Conservation (phyloP, 2,113 vertebrate species). For the Saguinus imperator region DNA sequence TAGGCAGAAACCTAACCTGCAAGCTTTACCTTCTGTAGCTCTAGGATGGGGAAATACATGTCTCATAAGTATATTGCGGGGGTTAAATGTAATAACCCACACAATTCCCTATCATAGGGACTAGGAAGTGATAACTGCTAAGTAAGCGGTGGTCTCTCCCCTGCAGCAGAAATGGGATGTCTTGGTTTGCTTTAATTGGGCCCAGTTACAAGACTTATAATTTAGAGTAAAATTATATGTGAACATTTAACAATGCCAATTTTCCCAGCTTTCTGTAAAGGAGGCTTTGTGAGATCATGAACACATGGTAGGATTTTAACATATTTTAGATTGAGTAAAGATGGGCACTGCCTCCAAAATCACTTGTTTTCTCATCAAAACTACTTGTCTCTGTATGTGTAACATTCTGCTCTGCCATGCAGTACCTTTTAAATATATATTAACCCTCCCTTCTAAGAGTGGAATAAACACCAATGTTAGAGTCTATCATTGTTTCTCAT, state of each 20-base stretch:
- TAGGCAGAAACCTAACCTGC: background rate
- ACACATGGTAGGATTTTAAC: background rate
- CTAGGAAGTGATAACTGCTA: background rate
- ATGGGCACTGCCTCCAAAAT: background rate
- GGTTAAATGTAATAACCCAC: background rate
- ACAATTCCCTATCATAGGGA: too few relatives aligned
- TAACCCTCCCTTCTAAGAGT: background rate
- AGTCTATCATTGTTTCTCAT: background rate
- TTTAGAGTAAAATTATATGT: background rate
- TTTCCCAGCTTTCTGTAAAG: background rate
- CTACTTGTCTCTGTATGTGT: background rate
- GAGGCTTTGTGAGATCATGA: background rate
- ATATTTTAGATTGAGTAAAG: background rate
- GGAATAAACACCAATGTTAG: background rate
- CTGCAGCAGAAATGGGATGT: background rate
- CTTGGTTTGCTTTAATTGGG: background rate
- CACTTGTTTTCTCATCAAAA: background rate
- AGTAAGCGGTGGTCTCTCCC: background rate
- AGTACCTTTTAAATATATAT: background rate
- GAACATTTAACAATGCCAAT: background rate
- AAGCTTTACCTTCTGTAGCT: background rate
- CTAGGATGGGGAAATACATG: background rate
- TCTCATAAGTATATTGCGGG: background rate
- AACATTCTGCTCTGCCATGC: background rate
- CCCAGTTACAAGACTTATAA: background rate